Conservation (phyloP, 2,888 invertebrate genomes). For the Sericinus montela region DNA sequence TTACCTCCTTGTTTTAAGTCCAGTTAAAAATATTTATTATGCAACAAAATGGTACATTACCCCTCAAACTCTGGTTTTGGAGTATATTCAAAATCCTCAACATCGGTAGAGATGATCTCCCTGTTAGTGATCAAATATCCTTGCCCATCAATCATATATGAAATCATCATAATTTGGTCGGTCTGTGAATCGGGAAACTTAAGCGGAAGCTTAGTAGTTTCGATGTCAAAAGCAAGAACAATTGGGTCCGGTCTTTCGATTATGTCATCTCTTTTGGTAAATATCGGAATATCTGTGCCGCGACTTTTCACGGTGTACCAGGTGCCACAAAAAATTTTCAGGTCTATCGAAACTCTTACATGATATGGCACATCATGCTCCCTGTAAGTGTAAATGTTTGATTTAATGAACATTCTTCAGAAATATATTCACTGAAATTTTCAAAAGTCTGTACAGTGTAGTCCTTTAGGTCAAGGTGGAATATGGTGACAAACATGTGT, state of each 20-base stretch:
- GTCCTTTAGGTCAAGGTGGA: too few relatives aligned
- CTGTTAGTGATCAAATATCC: conserved; percentile 97
- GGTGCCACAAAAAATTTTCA: conserved; percentile 95
- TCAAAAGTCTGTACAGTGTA: too few relatives aligned
- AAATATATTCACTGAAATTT: too few relatives aligned
- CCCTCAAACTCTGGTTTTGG: conserved; percentile 99
- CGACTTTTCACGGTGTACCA: conserved; percentile 94
- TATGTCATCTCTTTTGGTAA: conserved; percentile 88
- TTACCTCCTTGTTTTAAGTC: too few relatives aligned
- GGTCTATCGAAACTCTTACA: conserved; percentile 96
- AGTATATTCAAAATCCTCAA: conserved; percentile 98
- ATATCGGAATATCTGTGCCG: conserved; percentile 83
- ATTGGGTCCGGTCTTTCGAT: conserved; percentile 97
- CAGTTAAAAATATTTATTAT: not conserved
- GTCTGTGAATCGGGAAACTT: conserved; percentile 97
- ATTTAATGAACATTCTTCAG: too few relatives aligned
- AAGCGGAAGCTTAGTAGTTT: conserved; percentile 97
- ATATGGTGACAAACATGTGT: too few relatives aligned
- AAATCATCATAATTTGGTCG: conserved; percentile 99
- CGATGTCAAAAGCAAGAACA: conserved; percentile 98
- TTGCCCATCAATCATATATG: conserved; percentile 99
- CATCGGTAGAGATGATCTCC: conserved; percentile 96
- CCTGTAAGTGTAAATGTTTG: conserved; percentile 74
- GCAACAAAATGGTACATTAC: conserved; percentile 41
- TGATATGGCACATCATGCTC: conserved; percentile 99